Base-by-base conservation (phyloP, 2,113 vertebrate species). In the Lates calcarifer region DNA sequence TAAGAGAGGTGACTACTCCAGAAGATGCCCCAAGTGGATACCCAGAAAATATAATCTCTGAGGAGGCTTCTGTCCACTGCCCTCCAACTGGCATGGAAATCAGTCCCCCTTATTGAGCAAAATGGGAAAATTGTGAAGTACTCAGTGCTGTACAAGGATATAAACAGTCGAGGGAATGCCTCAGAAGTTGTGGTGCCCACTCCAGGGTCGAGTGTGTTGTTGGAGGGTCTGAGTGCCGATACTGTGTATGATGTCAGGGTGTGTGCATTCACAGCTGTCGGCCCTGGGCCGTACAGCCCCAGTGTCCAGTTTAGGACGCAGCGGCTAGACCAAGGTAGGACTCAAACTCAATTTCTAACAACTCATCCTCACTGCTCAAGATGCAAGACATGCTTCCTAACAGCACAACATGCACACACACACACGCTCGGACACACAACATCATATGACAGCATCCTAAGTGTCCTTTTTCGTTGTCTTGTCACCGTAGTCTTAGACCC, bases 201-300 rank as follows among this genome's bases (percentile, higher is more conserved):
- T 82, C 95, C 96, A 64, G 94, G 95, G 82, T 95, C 95, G 15
- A 93, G 94, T 80, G 87, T 97, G 93, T 95, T 96, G 92, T 95
- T 99, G 91, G 95, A 95, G 89, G 96, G 96, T 92, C 95, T 99
- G 94, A 96, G 95, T 94, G 94, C 97, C 84, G 97, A 99, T 94
- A 98, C 97, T 83, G 97, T 97, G 89, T 98, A 98, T 45, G 97
- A 98, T 94, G 96, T 98, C 94, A 97, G 97, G 97, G 96, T 99
- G 95, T 95, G 98, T 93, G 96, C 98, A 72, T 96, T 97, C 89
- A 98, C 97, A 90, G 96, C 95, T 95, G 96, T 97, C 86, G 97
- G 98, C 91, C 95, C 96, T 49, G 97, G 98, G 94, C 97, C 97
- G 49, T 98, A 96, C 96, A 98, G 97, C 95, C 97, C 97, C 87